A percentile compares a stretch with the other conserved stretches of the same genome.
phyloP scores from a whole-genome alignment of 2,888 invertebrate genomes.

The Tridacna gigas region DNA sequence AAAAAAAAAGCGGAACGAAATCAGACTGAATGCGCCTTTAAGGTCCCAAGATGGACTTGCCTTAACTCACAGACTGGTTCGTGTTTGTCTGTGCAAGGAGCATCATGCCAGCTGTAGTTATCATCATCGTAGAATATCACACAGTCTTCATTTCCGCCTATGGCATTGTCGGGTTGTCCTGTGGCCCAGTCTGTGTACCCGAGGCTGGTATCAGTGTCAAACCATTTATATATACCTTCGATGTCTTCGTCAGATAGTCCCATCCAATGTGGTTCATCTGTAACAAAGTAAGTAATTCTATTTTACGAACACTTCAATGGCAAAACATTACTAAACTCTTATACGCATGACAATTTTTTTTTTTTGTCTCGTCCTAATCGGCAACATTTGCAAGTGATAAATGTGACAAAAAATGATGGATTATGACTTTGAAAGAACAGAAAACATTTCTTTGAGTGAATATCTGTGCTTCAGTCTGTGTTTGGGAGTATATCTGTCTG shows the following conservation, averaged over 20 bases:
- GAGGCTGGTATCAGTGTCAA: constrained; percentile 11
- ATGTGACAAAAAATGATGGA: no score
- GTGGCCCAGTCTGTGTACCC: constrained; percentile 23
- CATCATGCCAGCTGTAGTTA: constrained; percentile 28
- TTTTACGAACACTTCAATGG: no score
- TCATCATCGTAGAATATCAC: neutral
- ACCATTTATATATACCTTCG: constrained; percentile 30
- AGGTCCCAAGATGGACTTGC: neutral
- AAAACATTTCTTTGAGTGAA: no score
- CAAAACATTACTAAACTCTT: no score
- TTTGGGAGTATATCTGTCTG: no score
- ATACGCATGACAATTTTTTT: no score
- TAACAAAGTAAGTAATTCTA: no score
- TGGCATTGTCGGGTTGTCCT: constrained; percentile 20
- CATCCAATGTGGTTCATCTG: constrained; percentile 25
- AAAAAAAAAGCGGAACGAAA: neutral
- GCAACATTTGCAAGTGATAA: no score
- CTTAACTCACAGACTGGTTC: constrained; percentile 30
- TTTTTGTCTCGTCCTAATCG: no score
- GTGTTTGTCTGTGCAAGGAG: constrained; percentile 15
- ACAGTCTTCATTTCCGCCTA: constrained; percentile 28
- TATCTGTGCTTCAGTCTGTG: no score
- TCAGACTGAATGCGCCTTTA: neutral
- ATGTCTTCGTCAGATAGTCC: constrained; percentile 30
- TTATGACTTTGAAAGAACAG: no score